Conservation (phyloP, 2,888 invertebrate species). For the Caenorhabditis doughertyi region DNA sequence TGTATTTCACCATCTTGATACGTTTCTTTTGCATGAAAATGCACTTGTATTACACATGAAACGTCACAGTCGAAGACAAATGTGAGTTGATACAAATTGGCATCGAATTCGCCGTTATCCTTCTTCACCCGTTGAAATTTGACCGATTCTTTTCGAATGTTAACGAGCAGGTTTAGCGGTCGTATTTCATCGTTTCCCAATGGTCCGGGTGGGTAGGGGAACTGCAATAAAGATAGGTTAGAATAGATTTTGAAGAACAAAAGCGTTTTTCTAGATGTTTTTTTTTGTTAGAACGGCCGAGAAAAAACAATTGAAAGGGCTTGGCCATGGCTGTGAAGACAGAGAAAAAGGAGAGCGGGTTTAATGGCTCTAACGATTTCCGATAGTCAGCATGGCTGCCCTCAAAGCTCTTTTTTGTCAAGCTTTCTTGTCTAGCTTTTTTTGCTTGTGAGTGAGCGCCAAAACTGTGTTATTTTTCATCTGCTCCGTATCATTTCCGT, state of each 20-base stretch:
- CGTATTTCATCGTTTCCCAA: constrained; percentile 95
- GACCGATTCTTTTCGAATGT: constrained; percentile 96
- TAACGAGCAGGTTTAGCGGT: constrained; percentile 94
- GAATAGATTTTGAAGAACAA: not conserved
- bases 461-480: too few relatives aligned
- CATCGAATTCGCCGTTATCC: constrained; percentile 65
- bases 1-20: constrained; percentile 84
- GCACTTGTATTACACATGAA: constrained; percentile 93
- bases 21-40: constrained; percentile 96
- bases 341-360: not conserved
- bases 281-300: too few relatives aligned
- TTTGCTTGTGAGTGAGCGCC: too few relatives aligned
- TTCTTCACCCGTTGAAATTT: constrained; percentile 87
- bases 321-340: too few relatives aligned
- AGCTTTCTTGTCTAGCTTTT: too few relatives aligned
- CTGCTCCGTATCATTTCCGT: too few relatives aligned
- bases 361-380: not conserved
- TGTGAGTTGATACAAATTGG: constrained; percentile 91
- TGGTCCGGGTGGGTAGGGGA: constrained; percentile 74
- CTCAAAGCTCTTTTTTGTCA: too few relatives aligned
- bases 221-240: constrained; percentile 84
- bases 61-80: constrained; percentile 98
- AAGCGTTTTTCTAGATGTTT: too few relatives aligned
- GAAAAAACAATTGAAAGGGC: too few relatives aligned
- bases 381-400: too few relatives aligned